A percentile compares a stretch with the other conserved stretches of the same genome.
These are phyloP conservation scores for Serinus canaria DNA, from an alignment of 2,113 vertebrate species.

Conservation along the genomic window DNA sequence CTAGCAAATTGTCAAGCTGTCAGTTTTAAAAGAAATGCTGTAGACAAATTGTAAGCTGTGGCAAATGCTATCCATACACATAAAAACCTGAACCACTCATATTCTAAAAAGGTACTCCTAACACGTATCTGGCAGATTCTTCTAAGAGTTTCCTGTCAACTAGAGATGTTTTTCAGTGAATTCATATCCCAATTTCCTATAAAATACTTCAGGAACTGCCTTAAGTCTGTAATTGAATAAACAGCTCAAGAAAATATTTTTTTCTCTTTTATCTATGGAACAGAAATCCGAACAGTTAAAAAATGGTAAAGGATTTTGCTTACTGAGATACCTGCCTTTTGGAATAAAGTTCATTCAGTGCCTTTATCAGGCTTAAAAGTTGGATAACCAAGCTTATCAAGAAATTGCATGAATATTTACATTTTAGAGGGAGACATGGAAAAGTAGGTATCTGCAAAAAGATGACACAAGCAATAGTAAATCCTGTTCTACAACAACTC, in stretches of 20 bases:
- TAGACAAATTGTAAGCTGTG: not conserved
- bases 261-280: not conserved
- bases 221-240: not conserved
- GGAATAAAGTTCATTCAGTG: not conserved
- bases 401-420: not conserved
- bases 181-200: not conserved
- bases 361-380: not conserved
- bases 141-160: not conserved
- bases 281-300: not conserved
- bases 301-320: not conserved
- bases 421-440: not conserved
- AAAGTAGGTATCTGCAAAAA: not conserved
- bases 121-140: not conserved
- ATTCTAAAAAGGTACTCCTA: not conserved
- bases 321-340: not conserved
- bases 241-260: not conserved
- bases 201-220: not conserved
- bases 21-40: not conserved
- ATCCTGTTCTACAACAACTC: not conserved
- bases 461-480: not conserved
- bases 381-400: not conserved
- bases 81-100: not conserved
- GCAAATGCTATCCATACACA: not conserved
- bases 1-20: not conserved
- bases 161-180: not conserved